Conservation (phyloP, 2,797 vertebrate species). For the Myripristis murdjan region DNA sequence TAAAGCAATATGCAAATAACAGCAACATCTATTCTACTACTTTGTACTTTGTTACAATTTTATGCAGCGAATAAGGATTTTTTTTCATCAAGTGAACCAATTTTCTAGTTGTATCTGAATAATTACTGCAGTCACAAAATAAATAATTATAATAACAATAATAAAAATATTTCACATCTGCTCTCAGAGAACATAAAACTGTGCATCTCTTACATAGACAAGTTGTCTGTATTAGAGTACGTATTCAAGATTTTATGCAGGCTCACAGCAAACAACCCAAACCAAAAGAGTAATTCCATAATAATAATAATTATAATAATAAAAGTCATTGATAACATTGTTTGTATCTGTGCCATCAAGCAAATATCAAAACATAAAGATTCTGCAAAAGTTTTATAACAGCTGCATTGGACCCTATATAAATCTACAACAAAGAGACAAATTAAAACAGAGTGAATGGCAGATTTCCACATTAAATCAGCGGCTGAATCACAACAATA, state of each 20-base stretch:
- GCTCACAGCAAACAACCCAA: not conserved
- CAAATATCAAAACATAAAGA: not conserved
- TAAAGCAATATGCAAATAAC: not conserved
- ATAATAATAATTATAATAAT: too few relatives aligned
- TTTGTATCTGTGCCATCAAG: not conserved
- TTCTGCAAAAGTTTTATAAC: not conserved
- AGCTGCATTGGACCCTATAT: not conserved
- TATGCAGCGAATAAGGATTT: not conserved
- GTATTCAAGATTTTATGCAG: not conserved
- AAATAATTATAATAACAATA: too few relatives aligned
- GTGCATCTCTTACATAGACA: not conserved
- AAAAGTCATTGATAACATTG: not conserved
- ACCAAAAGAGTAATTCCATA: not conserved
- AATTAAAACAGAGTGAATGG: slow-evolving; percentile 32
- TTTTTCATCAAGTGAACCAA: not conserved
- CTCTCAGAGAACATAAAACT: not conserved
- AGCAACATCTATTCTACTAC: not conserved
- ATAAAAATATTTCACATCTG: too few relatives aligned
- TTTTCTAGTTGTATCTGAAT: not conserved
- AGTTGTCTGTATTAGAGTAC: not conserved
- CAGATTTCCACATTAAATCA: slow-evolving; percentile 63
- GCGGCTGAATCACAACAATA: slow-evolving; percentile 57
- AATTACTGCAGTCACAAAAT: not conserved
- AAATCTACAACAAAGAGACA: slow-evolving; percentile 3
- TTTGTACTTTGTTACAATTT: not conserved